Base-by-base conservation (phyloP, 2,888 invertebrate species). In the Tromatobia lineatoria region DNA sequence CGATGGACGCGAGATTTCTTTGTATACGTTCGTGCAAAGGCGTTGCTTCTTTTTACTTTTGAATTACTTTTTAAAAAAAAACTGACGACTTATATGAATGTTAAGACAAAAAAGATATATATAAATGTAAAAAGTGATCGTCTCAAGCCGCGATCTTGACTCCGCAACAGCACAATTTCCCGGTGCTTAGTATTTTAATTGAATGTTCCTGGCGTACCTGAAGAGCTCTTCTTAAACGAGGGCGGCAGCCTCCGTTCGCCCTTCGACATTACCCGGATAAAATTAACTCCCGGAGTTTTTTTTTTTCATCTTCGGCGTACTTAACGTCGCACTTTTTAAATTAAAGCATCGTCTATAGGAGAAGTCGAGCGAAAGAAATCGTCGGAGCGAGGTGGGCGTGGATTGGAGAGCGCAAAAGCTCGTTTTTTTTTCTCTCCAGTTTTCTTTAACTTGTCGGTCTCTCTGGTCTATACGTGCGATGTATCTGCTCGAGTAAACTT, bases 301-400 rank as follows among this genome's bases (percentile, higher is more conserved):
- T 54, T 54, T 20, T 86, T 83, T 86, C 86, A 88, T 85, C 85
- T 82, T 23, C 70, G 25, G 13, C 76, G 83, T 83, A 84, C 85
- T 86, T 76, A 50, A 67, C 64, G 64, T 64, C 66, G 74, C 29
- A 67, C 45, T 66, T 76, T 81, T 83, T 75, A 54, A 78, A 78
- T 77, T 80, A 81, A 80, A 81, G 74, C 29, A 61, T 50, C 10
- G 80, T 45, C 71, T 61, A 71, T 59, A 52, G 29, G 52, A 80
- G 42, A 67, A 80, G 57, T 52, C 61, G 77, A 50, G 71, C 25
- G 77, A 29, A 71, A 57, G 23, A 69, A 29, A 59, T 66, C 61
- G 50, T 23, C 45, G 15, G 50, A 80, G 61, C 54, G 77, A 45
- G 25, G 66, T 34, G 59, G 61, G 67, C 59, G 69, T 57, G 61